Percentiles rank a stretch among this genome's conserved stretches.
These are phyloP conservation scores for Chamaea fasciata DNA, from an alignment of 2,113 vertebrate species.

Conservation along the genomic window DNA sequence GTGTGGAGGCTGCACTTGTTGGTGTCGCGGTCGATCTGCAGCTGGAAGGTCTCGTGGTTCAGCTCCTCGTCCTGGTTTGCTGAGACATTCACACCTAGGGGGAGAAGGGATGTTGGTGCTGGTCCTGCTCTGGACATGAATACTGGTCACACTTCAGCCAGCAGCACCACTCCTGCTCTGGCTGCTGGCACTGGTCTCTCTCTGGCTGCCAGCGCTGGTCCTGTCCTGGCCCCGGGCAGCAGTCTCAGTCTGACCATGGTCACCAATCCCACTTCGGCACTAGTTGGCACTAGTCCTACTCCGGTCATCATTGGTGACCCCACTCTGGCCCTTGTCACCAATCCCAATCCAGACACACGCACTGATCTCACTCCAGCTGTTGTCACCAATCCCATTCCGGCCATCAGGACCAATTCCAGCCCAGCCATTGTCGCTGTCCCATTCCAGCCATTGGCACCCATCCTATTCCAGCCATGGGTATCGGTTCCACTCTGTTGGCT, in stretches of 20 bases:
- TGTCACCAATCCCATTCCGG: background rate
- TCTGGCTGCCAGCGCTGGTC: background rate
- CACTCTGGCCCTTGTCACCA: background rate
- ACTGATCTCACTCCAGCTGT: background rate
- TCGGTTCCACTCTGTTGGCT: background rate
- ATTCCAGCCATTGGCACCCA: background rate
- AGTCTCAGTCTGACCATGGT: background rate
- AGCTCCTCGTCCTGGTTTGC: conserved; percentile 95
- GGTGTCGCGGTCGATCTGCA: conserved; percentile 89
- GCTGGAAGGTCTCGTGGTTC: conserved; percentile 93
- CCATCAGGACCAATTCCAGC: background rate
- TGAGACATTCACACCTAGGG: conserved; percentile 88
- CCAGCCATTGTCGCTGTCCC: background rate
- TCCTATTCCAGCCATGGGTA: background rate
- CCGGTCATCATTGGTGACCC: background rate
- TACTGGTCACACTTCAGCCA: background rate
- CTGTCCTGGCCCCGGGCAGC: background rate
- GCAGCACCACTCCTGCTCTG: background rate
- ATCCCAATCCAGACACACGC: background rate
- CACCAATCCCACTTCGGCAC: background rate
- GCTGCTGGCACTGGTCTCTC: background rate
- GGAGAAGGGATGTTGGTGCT: background rate
- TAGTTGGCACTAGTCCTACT: background rate
- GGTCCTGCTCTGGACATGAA: background rate
- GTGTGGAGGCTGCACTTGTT: conserved; percentile 90